Percentiles rank a stretch among this genome's conserved stretches.
Conservation (phyloP, 2,113 vertebrate genomes). For the Pollimyrus isidori region DNA sequence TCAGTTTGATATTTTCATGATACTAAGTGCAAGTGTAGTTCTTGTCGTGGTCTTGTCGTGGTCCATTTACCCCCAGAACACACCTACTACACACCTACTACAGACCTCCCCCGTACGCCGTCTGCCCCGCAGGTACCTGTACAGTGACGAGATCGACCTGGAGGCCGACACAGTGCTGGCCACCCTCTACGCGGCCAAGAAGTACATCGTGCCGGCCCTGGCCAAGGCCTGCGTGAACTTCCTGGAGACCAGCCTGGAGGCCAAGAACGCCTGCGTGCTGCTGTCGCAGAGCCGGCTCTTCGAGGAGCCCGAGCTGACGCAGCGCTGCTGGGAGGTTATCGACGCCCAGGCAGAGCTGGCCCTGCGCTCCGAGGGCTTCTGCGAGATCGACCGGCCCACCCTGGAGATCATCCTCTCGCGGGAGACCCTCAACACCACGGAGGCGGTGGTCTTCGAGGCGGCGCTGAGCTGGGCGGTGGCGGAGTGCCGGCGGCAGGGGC, state of each 20-base stretch:
- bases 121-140: constrained; percentile 73
- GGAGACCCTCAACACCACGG: constrained; percentile 82
- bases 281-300: constrained; percentile 91
- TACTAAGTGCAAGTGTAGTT: not conserved
- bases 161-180: constrained; percentile 89
- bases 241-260: constrained; percentile 88
- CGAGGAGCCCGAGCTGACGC: constrained; percentile 84
- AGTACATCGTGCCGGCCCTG: constrained; percentile 86
- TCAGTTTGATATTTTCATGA: not conserved
- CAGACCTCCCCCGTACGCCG: not conserved
- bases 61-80: not conserved
- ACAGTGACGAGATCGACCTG: constrained; percentile 89
- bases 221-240: constrained; percentile 86
- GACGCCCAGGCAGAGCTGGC: constrained; percentile 89
- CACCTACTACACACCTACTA: not conserved
- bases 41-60: not conserved
- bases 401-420: constrained; percentile 82
- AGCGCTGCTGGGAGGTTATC: constrained; percentile 94
- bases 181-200: constrained; percentile 89
- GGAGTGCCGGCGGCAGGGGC: constrained; percentile 76
- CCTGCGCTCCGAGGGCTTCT: constrained; percentile 82
- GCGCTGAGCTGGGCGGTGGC: constrained; percentile 80
- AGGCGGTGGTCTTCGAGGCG: constrained; percentile 80
- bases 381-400: constrained; percentile 82
- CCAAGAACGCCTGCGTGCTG: constrained; percentile 86